Evolutionary conservation across 1,140 invertebrate species (phyloP), one percentile per base, ranked within the genome.

Genomic region (Drosophila hydei): DNA sequence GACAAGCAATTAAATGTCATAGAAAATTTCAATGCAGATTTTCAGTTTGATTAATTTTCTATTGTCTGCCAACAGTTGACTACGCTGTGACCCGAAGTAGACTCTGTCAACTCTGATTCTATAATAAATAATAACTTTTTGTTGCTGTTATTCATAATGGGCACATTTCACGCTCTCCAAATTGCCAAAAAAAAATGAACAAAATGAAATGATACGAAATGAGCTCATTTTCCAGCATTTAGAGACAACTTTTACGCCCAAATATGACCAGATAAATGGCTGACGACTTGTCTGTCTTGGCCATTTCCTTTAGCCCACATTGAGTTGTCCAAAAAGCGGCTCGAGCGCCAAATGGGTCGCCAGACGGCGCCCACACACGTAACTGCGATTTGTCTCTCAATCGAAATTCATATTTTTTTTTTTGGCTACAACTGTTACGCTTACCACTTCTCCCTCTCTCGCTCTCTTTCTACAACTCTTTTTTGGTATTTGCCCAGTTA

Each of bases 301-400:
- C 30, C 63, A 71, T 84, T 87, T 88, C 81, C 83, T 87, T 88
- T 88, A 78, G 81, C 81, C 81, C 81, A 87, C 81, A 88, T 72
- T 30, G 40, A 67, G 71, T 61, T 68, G 75, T 48, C 75, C 79
- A 72, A 80, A 80, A 65, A 64, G 63, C 63, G 52, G 69, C 19
- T 16, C 43, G 18, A 16, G 30, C 30, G 18, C 4, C 42, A 81
- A 77, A 81, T 81, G 81, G 79, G 81, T 77, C 76, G 67, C 77
- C 81, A 85, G 83, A 87, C 81, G 48, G 21, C 55, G 33, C 45
- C 83, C 21, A 73, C 71, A 63, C 48, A 48, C 62, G 9, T 25
- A 72, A 67, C 75, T 75, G 36, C 38, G 38, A 43, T 56, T 56
- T 56, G 54, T 43, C 16, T 43, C 21, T 42, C 54, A 18, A 56